A percentile compares a stretch with the other conserved stretches of the same genome.
Evolutionary conservation across 2,797 vertebrate genomes (phyloP).

Genomic region (Apodemus agrarius): DNA sequence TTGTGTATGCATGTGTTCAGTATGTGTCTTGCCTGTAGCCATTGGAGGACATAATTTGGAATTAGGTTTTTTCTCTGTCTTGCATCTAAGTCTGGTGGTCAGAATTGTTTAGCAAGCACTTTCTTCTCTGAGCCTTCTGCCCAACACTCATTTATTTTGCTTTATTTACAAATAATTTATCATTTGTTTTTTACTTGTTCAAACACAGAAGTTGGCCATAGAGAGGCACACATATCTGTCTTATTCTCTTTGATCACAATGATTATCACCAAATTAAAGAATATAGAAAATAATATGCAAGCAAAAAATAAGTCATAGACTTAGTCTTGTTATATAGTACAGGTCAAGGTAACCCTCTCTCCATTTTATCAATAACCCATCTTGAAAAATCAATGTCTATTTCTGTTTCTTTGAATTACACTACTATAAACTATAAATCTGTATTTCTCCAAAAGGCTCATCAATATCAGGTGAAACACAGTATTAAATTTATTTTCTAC

Average conservation of each 20-base stretch:
- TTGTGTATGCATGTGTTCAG: not conserved
- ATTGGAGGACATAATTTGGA: not conserved
- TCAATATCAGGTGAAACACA: not conserved
- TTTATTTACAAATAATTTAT: not conserved
- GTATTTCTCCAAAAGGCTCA: slow-evolving; percentile 29
- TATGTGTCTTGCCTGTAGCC: too few species aligned
- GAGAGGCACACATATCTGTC: not conserved
- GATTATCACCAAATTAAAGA: not conserved
- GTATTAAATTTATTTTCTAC: slow-evolving; percentile 53
- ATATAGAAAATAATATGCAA: not conserved
- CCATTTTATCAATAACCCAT: slow-evolving; percentile 52
- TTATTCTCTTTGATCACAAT: not conserved
- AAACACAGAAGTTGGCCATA: not conserved
- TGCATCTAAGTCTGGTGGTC: not conserved
- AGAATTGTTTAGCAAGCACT: not conserved
- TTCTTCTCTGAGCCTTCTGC: not conserved
- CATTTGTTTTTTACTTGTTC: not conserved
- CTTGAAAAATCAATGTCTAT: slow-evolving; percentile 65
- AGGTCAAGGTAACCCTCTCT: not conserved
- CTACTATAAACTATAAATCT: slow-evolving; percentile 55
- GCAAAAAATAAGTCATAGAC: not conserved
- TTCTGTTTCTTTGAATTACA: slow-evolving; percentile 68
- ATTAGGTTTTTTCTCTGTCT: not conserved
- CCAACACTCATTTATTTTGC: not conserved
- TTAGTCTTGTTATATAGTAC: not conserved